Percentiles rank a stretch among this genome's conserved stretches.
phyloP scores from a whole-genome alignment of 2,113 vertebrate genomes.

The Catagonus wagneri region DNA sequence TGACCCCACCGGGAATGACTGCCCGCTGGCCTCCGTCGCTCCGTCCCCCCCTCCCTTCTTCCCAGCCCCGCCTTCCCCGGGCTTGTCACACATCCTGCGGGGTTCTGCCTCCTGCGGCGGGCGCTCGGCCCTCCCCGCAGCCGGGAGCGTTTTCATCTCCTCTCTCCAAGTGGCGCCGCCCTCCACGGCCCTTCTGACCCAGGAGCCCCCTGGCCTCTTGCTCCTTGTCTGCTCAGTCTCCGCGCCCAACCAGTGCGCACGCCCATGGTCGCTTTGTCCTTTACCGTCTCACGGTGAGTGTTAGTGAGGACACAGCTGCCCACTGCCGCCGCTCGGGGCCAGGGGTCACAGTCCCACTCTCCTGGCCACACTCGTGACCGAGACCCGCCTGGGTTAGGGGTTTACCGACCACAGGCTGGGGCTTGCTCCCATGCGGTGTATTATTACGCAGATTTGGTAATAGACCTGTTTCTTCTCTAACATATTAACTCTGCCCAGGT shows the following conservation, averaged over 20 bases:
- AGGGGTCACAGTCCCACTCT: accelerated
- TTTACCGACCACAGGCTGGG: accelerated
- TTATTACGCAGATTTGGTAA: neutral
- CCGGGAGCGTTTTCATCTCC: accelerated
- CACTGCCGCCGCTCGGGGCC: accelerated
- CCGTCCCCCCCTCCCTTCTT: accelerated
- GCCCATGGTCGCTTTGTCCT: accelerated
- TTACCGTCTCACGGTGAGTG: accelerated
- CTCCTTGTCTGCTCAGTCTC: neutral
- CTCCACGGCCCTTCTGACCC: accelerated
- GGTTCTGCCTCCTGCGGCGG: neutral
- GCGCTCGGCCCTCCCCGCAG: neutral
- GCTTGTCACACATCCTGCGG: accelerated
- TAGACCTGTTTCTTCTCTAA: neutral
- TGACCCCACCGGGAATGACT: too few species aligned
- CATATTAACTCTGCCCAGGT: neutral
- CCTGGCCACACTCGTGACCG: accelerated
- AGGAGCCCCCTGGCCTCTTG: neutral
- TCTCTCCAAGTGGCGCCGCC: accelerated
- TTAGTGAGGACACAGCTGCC: accelerated
- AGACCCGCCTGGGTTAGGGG: accelerated
- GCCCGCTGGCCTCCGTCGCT: accelerated
- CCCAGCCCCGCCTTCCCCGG: accelerated
- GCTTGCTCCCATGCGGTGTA: accelerated
- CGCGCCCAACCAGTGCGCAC: accelerated